These are phyloP conservation scores for Rhea pennata DNA, from an alignment of 2,113 vertebrate species.

Conservation along the genomic window DNA sequence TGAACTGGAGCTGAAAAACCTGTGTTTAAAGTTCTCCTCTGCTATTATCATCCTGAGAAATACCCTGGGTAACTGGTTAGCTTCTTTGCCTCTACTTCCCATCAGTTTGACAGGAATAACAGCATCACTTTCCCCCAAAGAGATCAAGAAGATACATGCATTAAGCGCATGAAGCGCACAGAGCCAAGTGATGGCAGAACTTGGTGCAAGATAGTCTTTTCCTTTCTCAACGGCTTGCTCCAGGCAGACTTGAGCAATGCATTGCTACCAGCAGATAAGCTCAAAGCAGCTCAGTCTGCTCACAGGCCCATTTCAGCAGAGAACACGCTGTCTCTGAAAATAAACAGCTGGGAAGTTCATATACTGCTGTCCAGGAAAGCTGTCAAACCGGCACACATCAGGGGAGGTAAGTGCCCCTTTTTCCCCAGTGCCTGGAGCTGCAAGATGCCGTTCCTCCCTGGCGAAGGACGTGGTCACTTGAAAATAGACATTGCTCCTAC, in stretches of 20 bases:
- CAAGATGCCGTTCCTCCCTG: rapidly evolving
- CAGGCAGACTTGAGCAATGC: not conserved
- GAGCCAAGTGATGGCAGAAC: not conserved
- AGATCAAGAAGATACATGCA: rapidly evolving
- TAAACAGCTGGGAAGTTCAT: rapidly evolving
- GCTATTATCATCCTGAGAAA: not conserved
- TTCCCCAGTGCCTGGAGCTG: not conserved
- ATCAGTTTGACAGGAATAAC: not conserved
- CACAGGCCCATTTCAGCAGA: not conserved
- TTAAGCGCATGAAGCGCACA: not conserved
- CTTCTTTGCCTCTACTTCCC: not conserved
- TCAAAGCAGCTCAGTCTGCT: not conserved
- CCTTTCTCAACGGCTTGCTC: not conserved
- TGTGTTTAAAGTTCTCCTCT: not conserved
- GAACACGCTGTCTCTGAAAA: not conserved
- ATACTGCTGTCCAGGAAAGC: not conserved
- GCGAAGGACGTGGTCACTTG: not conserved
- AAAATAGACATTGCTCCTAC: not conserved
- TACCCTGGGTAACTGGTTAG: not conserved
- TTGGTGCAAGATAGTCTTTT: rapidly evolving
- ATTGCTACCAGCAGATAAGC: not conserved
- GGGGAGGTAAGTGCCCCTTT: rapidly evolving
- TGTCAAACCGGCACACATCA: rapidly evolving
- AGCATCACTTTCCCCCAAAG: not conserved
- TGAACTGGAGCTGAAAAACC: not conserved